Conservation (phyloP, 2,113 vertebrate species). For the Takifugu bimaculatus region DNA sequence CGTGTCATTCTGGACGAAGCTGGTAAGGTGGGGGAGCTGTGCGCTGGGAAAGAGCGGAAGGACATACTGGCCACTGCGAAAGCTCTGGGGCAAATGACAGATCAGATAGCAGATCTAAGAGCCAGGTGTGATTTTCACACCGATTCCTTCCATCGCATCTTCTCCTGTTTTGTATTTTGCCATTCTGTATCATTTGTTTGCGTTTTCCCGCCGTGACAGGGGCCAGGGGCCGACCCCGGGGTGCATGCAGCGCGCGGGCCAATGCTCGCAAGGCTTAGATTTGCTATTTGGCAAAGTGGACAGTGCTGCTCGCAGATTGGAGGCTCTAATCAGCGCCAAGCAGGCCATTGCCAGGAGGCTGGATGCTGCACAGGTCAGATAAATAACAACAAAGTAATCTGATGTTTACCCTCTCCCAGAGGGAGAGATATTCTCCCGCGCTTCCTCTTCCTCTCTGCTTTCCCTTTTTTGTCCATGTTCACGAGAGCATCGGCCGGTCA, state of each 20-base stretch:
- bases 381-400: slow-evolving; percentile 28
- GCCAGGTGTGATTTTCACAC: slow-evolving; percentile 74
- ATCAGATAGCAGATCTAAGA: slow-evolving; percentile 89
- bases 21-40: slow-evolving; percentile 94
- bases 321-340: slow-evolving; percentile 94
- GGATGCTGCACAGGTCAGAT: slow-evolving; percentile 90
- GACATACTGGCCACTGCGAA: slow-evolving; percentile 90
- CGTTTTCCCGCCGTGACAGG: slow-evolving; percentile 56
- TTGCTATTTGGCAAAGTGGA: slow-evolving; percentile 93
- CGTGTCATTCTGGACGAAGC: slow-evolving; percentile 93
- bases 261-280: slow-evolving; percentile 91
- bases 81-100: slow-evolving; percentile 90
- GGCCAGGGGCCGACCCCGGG: slow-evolving; percentile 86
- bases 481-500: background rate
- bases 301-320: slow-evolving; percentile 87
- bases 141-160: background rate
- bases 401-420: background rate
- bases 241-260: slow-evolving; percentile 91
- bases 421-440: no score
- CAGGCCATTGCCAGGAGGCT: slow-evolving; percentile 94
- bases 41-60: slow-evolving; percentile 91
- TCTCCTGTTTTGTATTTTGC: slow-evolving; percentile 8
- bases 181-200: slow-evolving; percentile 15
- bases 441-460: background rate
- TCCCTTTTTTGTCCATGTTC: background rate